Evolutionary conservation across 2,113 vertebrate species (phyloP).

Genomic region (Rhinolophus ferrumequinum): DNA sequence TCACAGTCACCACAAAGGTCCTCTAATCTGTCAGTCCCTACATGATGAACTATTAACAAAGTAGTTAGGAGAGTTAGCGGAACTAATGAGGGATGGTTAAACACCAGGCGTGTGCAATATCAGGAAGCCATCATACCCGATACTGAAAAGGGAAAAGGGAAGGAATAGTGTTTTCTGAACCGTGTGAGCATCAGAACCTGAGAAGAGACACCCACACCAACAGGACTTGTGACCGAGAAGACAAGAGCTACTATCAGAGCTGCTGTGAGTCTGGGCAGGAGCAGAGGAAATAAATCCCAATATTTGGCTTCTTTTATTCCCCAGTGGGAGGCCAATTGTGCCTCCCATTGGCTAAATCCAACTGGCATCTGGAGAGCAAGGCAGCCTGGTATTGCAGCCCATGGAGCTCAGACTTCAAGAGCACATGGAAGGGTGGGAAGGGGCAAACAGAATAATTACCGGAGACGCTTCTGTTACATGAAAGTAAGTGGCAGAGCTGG

Average conservation of each 20-base stretch:
- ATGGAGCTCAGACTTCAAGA: neutral
- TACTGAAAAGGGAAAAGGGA: no score
- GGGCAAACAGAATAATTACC: neutral
- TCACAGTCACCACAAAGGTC: neutral
- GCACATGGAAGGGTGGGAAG: neutral
- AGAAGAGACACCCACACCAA: neutral
- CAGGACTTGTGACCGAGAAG: neutral
- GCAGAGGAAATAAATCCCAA: accelerated
- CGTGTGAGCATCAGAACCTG: neutral
- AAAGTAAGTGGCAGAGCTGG: neutral
- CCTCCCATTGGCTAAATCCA: neutral
- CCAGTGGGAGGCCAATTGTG: no score
- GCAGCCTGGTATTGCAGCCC: accelerated
- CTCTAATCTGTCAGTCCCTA: neutral
- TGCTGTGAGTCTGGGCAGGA: neutral
- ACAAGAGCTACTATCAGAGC: neutral
- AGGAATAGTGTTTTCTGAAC: neutral
- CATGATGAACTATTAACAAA: neutral
- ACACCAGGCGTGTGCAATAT: neutral
- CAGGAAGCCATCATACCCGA: neutral
- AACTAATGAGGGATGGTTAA: neutral
- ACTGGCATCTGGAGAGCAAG: neutral
- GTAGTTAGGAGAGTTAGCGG: neutral
- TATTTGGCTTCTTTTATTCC: neutral
- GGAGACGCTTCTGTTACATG: neutral